Percentiles rank a stretch among this genome's conserved stretches.
Evolutionary conservation across 2,888 invertebrate genomes (phyloP).

Genomic region (Phaedon cochleariae): DNA sequence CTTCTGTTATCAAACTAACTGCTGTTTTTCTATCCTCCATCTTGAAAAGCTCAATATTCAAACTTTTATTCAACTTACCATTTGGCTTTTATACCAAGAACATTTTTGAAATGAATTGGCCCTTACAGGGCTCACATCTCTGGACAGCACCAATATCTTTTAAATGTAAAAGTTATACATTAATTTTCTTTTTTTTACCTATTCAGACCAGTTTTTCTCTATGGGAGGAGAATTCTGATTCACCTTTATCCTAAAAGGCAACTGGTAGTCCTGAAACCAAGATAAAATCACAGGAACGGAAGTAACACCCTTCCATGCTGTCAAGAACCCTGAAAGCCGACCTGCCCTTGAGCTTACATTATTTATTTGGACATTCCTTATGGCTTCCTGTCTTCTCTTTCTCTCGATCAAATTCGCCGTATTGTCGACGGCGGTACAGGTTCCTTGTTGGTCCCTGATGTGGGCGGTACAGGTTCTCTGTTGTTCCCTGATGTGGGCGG

Average conservation of each 20-base stretch:
- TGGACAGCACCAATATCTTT: neutral
- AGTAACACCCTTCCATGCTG: neutral
- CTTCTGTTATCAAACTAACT: constrained; percentile 10
- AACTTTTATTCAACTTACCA: constrained; percentile 9
- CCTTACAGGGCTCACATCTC: neutral
- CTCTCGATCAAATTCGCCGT: too few species aligned
- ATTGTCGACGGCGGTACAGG: too few species aligned
- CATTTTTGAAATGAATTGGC: constrained; percentile 5
- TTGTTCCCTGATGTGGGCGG: too few species aligned
- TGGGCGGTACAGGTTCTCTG: too few species aligned
- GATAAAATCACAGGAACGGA: neutral
- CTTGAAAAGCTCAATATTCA: constrained; percentile 20
- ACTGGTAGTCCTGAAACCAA: neutral
- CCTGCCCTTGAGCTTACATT: too few species aligned
- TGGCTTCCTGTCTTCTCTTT: too few species aligned
- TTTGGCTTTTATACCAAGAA: neutral
- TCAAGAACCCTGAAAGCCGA: neutral
- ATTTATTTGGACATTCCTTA: too few species aligned
- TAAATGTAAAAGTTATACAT: neutral
- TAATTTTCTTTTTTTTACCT: neutral
- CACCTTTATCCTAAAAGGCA: neutral
- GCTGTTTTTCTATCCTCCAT: constrained; percentile 23
- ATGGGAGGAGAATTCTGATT: neutral
- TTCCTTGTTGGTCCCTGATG: too few species aligned
- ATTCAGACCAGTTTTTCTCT: neutral